These are phyloP conservation scores for Ommatoiulus sabulosus DNA, from an alignment of 2,888 invertebrate genomes.

Conservation along the genomic window DNA sequence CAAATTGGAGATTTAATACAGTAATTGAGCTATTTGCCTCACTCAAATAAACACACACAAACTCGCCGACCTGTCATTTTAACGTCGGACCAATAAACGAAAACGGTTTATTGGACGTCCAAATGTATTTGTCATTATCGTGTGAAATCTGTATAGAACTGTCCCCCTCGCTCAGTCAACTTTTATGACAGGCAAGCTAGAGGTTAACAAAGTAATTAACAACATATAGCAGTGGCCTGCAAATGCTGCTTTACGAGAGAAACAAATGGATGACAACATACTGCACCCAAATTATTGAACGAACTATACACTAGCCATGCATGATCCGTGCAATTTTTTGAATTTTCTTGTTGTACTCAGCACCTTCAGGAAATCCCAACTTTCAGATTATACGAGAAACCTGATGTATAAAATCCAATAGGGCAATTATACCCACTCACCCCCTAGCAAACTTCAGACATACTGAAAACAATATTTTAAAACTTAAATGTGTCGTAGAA, in stretches of 20 bases:
- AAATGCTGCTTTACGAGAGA: neutral
- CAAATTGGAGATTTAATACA: slow-evolving; percentile 40
- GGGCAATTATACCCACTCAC: no score
- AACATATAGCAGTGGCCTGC: slow-evolving; percentile 5
- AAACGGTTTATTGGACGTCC: slow-evolving; percentile 40
- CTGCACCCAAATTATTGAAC: neutral
- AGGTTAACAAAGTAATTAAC: slow-evolving; percentile 39
- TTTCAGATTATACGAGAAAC: no score
- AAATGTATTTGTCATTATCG: slow-evolving; percentile 43
- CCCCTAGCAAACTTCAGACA: no score
- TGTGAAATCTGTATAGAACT: slow-evolving; percentile 36
- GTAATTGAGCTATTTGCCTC: slow-evolving; percentile 40
- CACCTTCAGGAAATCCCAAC: neutral
- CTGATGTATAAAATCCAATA: no score
- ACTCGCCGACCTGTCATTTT: slow-evolving; percentile 36
- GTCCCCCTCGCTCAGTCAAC: slow-evolving; percentile 31
- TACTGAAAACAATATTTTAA: no score
- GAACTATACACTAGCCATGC: no score
- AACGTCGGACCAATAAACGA: slow-evolving; percentile 43
- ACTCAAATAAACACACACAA: slow-evolving; percentile 35
- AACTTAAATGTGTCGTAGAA: no score
- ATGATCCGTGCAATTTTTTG: neutral
- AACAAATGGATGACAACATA: neutral
- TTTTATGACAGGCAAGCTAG: slow-evolving; percentile 39
- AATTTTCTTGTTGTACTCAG: neutral